phyloP scores from a whole-genome alignment of 2,797 vertebrate species.

The Phalloptychus januarius region DNA sequence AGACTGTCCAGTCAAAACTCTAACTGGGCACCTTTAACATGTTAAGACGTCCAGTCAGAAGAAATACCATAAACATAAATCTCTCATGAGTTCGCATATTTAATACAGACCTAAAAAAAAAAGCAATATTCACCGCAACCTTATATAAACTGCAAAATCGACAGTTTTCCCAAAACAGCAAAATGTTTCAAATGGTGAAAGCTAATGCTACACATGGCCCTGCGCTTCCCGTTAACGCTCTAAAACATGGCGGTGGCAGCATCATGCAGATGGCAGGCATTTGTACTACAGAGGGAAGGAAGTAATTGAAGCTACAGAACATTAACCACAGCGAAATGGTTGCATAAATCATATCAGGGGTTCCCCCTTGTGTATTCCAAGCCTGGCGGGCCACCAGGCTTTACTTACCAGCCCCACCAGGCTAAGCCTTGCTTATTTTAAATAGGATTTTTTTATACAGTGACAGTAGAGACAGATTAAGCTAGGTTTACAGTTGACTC shows the following conservation, averaged over 20 bases:
- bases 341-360: neutral
- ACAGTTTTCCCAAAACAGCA: neutral
- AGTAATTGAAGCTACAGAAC: neutral
- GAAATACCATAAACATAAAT: neutral
- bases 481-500: too few relatives aligned
- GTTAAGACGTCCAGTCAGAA: neutral
- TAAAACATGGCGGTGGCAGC: neutral
- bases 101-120: conserved; percentile 1
- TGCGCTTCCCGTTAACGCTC: neutral
- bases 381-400: too few relatives aligned
- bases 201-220: neutral
- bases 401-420: too few relatives aligned
- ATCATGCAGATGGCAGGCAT: neutral
- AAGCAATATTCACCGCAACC: neutral
- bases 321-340: neutral
- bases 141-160: neutral
- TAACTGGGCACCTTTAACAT: neutral
- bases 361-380: too few relatives aligned
- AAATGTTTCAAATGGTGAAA: neutral
- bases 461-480: too few relatives aligned
- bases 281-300: neutral
- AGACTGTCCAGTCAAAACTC: neutral
- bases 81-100: neutral
- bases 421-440: too few relatives aligned
- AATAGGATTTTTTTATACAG: too few relatives aligned